phyloP scores from a whole-genome alignment of 1,140 invertebrate species.

The Aphelenchoides avenae region DNA sequence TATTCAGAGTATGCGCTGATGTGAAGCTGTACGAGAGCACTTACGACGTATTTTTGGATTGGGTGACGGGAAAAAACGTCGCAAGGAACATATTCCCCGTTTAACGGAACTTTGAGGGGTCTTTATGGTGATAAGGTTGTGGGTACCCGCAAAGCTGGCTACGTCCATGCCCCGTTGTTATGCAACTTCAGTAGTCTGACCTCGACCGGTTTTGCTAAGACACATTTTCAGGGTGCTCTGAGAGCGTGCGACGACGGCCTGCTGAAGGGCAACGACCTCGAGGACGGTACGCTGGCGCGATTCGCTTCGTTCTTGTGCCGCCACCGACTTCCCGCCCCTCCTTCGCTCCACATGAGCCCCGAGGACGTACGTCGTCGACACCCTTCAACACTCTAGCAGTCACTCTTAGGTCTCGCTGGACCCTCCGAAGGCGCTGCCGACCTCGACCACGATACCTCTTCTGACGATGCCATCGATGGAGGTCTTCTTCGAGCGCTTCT shows the following conservation, averaged over 20 bases:
- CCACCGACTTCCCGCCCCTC: constrained; percentile 2
- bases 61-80: constrained; percentile 10
- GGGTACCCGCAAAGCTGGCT: not conserved
- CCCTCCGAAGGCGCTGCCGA: constrained; percentile 17
- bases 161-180: not conserved
- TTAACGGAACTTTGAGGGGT: not conserved
- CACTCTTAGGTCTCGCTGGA: too few relatives aligned
- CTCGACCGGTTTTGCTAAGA: not conserved
- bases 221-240: constrained; percentile 25
- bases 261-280: constrained; percentile 36
- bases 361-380: too few relatives aligned
- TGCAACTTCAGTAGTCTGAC: not conserved
- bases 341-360: not conserved
- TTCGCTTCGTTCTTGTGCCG: constrained; percentile 30
- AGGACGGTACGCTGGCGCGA: constrained; percentile 28
- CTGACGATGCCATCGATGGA: constrained; percentile 27
- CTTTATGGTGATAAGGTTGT: not conserved
- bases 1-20: too few relatives aligned
- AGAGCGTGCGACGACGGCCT: constrained; percentile 38
- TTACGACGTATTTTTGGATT: not conserved
- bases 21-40: too few relatives aligned
- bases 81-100: not conserved
- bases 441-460: constrained; percentile 25
- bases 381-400: too few relatives aligned
- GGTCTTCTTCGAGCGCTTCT: constrained; percentile 26